Conservation (phyloP, 2,888 invertebrate genomes). For the Nemoura dubitans region DNA sequence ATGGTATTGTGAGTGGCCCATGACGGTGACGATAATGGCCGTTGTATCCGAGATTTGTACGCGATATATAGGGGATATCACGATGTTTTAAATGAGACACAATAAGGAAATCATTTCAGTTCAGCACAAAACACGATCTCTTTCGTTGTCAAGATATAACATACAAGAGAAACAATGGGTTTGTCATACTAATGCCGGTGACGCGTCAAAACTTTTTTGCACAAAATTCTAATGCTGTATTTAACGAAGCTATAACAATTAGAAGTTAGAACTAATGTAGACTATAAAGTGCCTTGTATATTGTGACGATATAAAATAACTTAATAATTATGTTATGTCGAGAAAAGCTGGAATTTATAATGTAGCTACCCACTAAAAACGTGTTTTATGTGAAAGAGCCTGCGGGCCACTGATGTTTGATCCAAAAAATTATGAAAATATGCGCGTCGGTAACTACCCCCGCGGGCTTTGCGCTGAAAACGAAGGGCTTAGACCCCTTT, state of each 20-base stretch:
- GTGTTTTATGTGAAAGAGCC: background rate
- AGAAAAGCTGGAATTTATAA: background rate
- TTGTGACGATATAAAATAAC: background rate
- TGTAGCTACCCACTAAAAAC: background rate
- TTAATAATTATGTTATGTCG: background rate
- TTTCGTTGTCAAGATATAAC: background rate
- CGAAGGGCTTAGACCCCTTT: constrained; percentile 3
- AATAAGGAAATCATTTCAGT: background rate
- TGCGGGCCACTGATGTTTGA: background rate
- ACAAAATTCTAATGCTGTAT: too few species aligned
- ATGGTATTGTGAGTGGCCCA: background rate
- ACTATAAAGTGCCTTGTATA: too few species aligned
- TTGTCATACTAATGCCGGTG: too few species aligned
- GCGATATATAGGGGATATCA: background rate
- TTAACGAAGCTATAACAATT: too few species aligned
- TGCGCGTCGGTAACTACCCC: background rate
- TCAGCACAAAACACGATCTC: background rate
- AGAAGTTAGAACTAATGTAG: too few species aligned
- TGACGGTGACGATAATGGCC: background rate
- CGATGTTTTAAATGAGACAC: background rate
- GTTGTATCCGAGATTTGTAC: background rate
- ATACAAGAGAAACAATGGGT: too few species aligned
- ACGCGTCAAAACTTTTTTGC: too few species aligned
- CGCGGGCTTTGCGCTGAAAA: background rate
- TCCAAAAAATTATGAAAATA: background rate